Conservation (phyloP, 2,113 vertebrate species). For the Delphinapterus leucas region DNA sequence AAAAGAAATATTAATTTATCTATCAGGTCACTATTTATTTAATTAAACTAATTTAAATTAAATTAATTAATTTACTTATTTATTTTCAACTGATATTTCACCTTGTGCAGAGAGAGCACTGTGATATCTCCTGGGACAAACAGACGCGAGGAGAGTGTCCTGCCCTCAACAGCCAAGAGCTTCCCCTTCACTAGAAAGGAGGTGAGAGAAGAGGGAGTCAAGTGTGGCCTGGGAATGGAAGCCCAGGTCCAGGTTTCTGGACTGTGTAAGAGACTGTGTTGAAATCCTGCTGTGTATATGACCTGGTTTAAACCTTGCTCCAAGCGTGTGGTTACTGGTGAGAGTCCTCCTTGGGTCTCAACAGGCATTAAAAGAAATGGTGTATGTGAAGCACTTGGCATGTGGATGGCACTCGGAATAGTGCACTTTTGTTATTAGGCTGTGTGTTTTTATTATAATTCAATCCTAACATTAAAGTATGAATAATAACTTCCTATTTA, state of each 20-base stretch:
- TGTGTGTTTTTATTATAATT: neutral
- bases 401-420: neutral
- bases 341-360: neutral
- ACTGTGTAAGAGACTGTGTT: neutral
- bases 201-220: rapidly evolving
- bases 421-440: neutral
- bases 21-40: neutral
- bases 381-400: neutral
- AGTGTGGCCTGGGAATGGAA: too few relatives aligned
- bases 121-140: neutral
- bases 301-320: neutral
- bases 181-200: neutral
- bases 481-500: neutral
- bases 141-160: neutral
- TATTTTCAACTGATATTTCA: neutral
- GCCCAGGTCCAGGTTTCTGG: neutral
- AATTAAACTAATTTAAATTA: neutral
- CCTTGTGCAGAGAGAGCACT: neutral
- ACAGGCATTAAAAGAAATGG: neutral
- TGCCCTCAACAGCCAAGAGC: neutral
- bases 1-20: neutral
- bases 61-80: neutral
- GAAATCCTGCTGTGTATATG: neutral
- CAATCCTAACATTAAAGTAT: neutral
- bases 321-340: neutral